Evolutionary conservation across 2,888 invertebrate species (phyloP).

Genomic region (Melipona bicolor): DNA sequence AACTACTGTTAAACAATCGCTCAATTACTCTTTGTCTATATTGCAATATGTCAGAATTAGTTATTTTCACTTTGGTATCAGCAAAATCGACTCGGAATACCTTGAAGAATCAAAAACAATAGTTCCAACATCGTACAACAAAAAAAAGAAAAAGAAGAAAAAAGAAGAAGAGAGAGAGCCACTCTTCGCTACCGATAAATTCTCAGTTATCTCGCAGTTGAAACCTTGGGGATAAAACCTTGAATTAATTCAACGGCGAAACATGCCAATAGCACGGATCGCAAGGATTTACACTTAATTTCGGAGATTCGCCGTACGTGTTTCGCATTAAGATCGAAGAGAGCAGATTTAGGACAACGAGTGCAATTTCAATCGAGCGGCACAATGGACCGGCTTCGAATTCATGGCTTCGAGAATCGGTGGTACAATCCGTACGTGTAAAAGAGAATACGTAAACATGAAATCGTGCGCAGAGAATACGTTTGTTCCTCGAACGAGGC

Average conservation of each 20-base stretch:
- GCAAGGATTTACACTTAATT: constrained; percentile 23
- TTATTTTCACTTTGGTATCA: not conserved
- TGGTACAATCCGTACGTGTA: not conserved
- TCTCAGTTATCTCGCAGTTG: not conserved
- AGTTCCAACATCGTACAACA: not conserved
- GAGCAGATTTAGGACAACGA: constrained; percentile 58
- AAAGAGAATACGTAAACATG: constrained; percentile 47
- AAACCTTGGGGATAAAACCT: not conserved
- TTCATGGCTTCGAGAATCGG: constrained; percentile 31
- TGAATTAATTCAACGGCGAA: not conserved
- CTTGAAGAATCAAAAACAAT: not conserved
- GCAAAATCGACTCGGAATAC: not conserved
- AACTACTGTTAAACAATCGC: not conserved
- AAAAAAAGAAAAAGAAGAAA: not conserved
- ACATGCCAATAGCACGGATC: not conserved
- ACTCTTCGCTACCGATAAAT: not conserved
- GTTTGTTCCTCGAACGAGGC: constrained; percentile 50
- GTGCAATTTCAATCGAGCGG: constrained; percentile 66
- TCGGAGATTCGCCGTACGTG: constrained; percentile 20
- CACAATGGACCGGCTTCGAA: constrained; percentile 59
- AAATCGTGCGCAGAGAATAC: constrained; percentile 39
- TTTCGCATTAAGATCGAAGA: constrained; percentile 50
- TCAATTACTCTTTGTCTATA: not conserved
- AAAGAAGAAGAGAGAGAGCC: no score
- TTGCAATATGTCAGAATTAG: not conserved